These are phyloP conservation scores for Choreutis nemorana DNA, from an alignment of 2,888 invertebrate genomes.

Conservation along the genomic window DNA sequence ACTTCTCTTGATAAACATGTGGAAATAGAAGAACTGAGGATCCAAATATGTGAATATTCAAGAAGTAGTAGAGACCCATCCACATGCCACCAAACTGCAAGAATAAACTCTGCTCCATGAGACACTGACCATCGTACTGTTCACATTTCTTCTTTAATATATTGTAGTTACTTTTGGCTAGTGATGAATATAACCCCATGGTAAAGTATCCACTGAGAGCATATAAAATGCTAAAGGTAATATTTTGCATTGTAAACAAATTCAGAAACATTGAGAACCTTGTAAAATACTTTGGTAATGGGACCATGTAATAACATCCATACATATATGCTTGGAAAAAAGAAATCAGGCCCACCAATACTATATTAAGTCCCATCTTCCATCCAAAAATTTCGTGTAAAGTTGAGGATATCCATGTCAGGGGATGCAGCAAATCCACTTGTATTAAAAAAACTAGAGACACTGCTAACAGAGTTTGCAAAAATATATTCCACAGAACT, in stretches of 20 bases:
- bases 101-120: constrained; percentile 74
- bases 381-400: constrained; percentile 66
- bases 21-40: constrained; percentile 70
- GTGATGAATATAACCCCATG: constrained; percentile 73
- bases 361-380: constrained; percentile 71
- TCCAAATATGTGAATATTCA: constrained; percentile 63
- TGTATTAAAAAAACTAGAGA: constrained; percentile 66
- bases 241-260: constrained; percentile 68
- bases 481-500: constrained; percentile 65
- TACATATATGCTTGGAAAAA: constrained; percentile 76
- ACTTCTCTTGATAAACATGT: constrained; percentile 74
- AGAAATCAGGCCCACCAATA: constrained; percentile 69
- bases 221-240: constrained; percentile 65
- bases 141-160: constrained; percentile 54
- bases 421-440: constrained; percentile 69
- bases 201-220: constrained; percentile 71
- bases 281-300: constrained; percentile 68
- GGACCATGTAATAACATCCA: constrained; percentile 72
- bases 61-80: constrained; percentile 69
- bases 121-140: constrained; percentile 57
- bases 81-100: constrained; percentile 73
- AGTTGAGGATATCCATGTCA: constrained; percentile 70
- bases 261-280: constrained; percentile 72
- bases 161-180: constrained; percentile 68
- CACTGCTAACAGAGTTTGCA: constrained; percentile 60